Base-by-base conservation (phyloP, 2,888 invertebrate species). In the Ctenicera cuprea region DNA sequence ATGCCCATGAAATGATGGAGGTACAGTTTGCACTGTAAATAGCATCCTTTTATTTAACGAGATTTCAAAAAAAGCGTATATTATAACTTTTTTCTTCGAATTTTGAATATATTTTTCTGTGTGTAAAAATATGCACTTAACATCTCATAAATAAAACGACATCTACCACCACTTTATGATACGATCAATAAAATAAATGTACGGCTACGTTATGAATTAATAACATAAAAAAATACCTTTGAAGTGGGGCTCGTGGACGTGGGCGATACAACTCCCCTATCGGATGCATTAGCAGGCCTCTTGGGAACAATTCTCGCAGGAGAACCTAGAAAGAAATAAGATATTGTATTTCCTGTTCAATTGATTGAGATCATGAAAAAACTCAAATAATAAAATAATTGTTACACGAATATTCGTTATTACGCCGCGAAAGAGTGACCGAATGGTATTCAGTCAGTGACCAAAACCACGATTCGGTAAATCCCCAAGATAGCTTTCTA, bases 221-320 rank as follows among this genome's bases (percentile, higher is more conserved):
- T 22, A 20, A 50, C n/a, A 54, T 11, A 11, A 52, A 52, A 20
- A 54, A 54, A 14, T 59, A 59, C 57, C 57, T 59, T 59, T 16
- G 57, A 26, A 20, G 37, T 37, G 87, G 88, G 87, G 79, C 87
- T 87, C 69, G 87, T 83, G 37, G 87, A 86, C 80, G 87, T 84
- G 79, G 88, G 85, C 81, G 88, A 86, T 81, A 88, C 85, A 80
- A 88, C 82, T 80, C 85, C 84, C 71, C 85, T 82, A 80, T 88
- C 85, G 78, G 88, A 80, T 79, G 86, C 80, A 81, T 87, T 82
- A 79, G 88, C 82, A 76, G 89, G 86, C 85, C 90, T 87, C 82
- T 88, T 90, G 70, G 88, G 83, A 22, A 88, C 87, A 63, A 87
- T 81, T 77, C 89, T 87, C 71, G 87, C 87, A 3, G 89, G 88